phyloP scores from a whole-genome alignment of 2,888 invertebrate species.

The Magallana nippona region DNA sequence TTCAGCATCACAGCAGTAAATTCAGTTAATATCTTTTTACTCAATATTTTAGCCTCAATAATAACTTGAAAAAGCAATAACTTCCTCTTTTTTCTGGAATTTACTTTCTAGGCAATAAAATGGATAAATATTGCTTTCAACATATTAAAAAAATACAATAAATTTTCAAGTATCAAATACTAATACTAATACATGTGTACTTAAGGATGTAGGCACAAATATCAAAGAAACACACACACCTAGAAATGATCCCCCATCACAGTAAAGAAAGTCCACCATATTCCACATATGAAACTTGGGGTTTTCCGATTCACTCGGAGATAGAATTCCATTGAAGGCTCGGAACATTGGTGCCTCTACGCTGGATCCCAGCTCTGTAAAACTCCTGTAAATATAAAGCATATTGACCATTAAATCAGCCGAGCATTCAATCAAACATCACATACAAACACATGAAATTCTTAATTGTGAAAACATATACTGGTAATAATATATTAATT shows the following conservation, averaged over 20 bases:
- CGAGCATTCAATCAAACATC: too few relatives aligned
- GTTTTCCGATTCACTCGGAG: constrained; percentile 58
- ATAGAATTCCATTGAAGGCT: constrained; percentile 58
- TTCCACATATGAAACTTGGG: constrained; percentile 67
- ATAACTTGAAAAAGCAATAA: too few relatives aligned
- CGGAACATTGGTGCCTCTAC: constrained; percentile 53
- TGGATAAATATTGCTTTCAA: neutral
- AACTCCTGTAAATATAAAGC: constrained; percentile 55
- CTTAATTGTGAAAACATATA: too few relatives aligned
- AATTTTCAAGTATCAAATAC: neutral
- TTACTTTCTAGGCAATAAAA: neutral
- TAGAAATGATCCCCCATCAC: constrained; percentile 66
- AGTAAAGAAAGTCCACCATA: constrained; percentile 63
- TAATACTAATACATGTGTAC: too few relatives aligned
- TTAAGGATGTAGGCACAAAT: neutral
- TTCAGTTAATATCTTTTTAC: too few relatives aligned
- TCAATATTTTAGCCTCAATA: too few relatives aligned
- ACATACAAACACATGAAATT: too few relatives aligned
- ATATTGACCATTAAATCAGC: too few relatives aligned
- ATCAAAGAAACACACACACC: constrained; percentile 48
- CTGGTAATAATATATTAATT: too few relatives aligned
- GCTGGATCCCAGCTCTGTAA: constrained; percentile 62
- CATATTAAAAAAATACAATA: too few relatives aligned
- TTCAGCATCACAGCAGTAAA: too few relatives aligned
- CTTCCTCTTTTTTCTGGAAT: too few relatives aligned